Base-by-base conservation (phyloP, 2,797 vertebrate genomes). In the Ataeniobius toweri region DNA sequence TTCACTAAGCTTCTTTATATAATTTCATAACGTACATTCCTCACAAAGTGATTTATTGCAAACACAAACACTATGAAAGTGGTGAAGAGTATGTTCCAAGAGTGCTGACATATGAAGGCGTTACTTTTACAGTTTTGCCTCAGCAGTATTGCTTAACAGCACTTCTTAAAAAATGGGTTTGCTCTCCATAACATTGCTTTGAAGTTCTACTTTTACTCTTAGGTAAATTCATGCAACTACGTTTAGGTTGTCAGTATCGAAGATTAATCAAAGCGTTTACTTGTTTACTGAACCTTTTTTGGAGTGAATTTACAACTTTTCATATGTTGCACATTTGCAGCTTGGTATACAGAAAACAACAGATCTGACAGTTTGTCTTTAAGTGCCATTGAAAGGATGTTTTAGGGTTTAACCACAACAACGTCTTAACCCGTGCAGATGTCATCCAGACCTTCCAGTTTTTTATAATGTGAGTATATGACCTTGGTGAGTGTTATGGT, bases 21-120 rank as follows among this genome's bases (percentile, higher is more conserved):
- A 55, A 77, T 73, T 81, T 61, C 59, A 80, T 56, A 46, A 71
- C 51, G 22, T 74, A 59, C 41, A 75, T 69, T 83, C 31, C 76
- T 74, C 63, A 50, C 31, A 50, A 22, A 77, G 13, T 10, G 20
- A 77, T 77, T 36, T 28, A 56, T 16, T 36, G 50, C n/a, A 74
- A 68, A 72, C 68, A n/a, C 2, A 51, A 13, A 39, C n/a, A 16
- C 3, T 0, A 5, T 71, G 1, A 44, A 71, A 72, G 9, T 26
- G 3, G 41, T 68, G 0, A 44, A 12, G 20, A 58, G 10, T 12
- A 31, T 5, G 4, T 36, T 41, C 26, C 6, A 36, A 6, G 48
- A 50, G 39, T 6, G 16, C n/a, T 13, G 1, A 20, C 12, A 26
- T 14, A 10, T 14, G 5, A 1, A 0, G n/a, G 8, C 22, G 6